Base-by-base conservation (phyloP, 2,888 invertebrate species). In the Choreutis nemorana region DNA sequence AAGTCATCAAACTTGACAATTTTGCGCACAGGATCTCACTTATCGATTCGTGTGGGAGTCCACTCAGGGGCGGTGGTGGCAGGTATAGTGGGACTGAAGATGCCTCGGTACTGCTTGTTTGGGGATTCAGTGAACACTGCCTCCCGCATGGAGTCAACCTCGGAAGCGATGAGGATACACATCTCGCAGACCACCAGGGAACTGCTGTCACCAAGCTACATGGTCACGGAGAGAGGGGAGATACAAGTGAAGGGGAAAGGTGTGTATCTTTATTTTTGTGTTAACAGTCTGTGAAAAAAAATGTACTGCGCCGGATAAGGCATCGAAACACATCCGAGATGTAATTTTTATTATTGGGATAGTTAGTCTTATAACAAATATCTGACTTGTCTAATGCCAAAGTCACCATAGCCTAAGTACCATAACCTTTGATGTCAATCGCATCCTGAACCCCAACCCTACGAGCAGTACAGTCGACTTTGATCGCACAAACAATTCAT, bases 31-130 rank as follows among this genome's bases (percentile, higher is more conserved):
- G 89, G 91, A 5, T 84, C 90, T 18, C 92, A 93, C 64, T 73
- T 94, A 20, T 84, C 87, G 45, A 91, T 93, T 31, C 81, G 93
- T 32, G 90, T 94, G 2, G 94, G 95, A 0, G 89, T 94, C 2
- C 94, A 95, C 61, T 91, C 92, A 0, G 95, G 95, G 0, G 90
- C 92, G 0, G 94, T 95, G 0, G 94, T 95, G 0, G 95, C 95
- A 1, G 96, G 96, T 1, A 94, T 96, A 18, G 94, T 96, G 0
- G 96, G 96, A 0, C 70, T 95, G 4, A 96, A 95, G 73, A 95
- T 96, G 94, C 95, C 95, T 0, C 72, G 88, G 20, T 90, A 89
- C 62, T 92, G 92, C 46, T 79, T 92, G 1, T 95, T 95, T 52
- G 95, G 95, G 0, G 94, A 94, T 54, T 90, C 92, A 0, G 95